Conservation (phyloP, 2,888 invertebrate species). For the Drosophila niveifrons region DNA sequence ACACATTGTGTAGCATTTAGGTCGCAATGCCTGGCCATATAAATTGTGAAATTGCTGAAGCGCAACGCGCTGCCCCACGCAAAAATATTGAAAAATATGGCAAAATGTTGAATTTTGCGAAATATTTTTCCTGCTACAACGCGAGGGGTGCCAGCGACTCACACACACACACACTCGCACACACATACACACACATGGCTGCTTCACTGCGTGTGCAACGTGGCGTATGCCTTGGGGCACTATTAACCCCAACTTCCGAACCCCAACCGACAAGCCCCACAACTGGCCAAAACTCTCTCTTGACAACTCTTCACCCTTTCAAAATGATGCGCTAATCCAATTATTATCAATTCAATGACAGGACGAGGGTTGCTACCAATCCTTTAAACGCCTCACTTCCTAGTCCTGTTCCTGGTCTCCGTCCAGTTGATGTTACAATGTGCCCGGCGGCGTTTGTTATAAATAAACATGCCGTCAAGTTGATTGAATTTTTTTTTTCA, state of each 20-base stretch:
- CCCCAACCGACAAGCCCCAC: conserved; percentile 17
- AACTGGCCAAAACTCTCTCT: conserved; percentile 31
- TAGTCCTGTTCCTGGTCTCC: neutral
- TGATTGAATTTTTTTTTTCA: conserved; percentile 60
- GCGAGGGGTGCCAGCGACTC: neutral
- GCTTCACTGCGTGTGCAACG: conserved; percentile 67
- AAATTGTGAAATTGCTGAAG: conserved; percentile 72
- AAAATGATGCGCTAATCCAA: conserved; percentile 81
- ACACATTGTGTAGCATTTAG: conserved; percentile 54
- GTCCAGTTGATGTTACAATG: conserved; percentile 18
- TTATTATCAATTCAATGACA: conserved; percentile 83
- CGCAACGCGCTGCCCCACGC: conserved; percentile 51
- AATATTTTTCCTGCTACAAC: conserved; percentile 49
- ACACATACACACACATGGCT: conserved; percentile 34
- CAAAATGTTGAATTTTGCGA: conserved; percentile 63
- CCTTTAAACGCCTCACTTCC: neutral
- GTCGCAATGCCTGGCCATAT: conserved; percentile 67
- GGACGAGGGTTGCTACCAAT: conserved; percentile 44
- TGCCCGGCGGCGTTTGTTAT: conserved; percentile 48
- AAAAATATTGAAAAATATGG: conserved; percentile 73
- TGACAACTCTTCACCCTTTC: conserved; percentile 31
- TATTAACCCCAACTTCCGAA: conserved; percentile 56
- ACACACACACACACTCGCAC: neutral
- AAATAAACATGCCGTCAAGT: conserved; percentile 60
- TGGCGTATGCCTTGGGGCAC: conserved; percentile 73